phyloP scores from a whole-genome alignment of 2,113 vertebrate species.

The Labrus mixtus region DNA sequence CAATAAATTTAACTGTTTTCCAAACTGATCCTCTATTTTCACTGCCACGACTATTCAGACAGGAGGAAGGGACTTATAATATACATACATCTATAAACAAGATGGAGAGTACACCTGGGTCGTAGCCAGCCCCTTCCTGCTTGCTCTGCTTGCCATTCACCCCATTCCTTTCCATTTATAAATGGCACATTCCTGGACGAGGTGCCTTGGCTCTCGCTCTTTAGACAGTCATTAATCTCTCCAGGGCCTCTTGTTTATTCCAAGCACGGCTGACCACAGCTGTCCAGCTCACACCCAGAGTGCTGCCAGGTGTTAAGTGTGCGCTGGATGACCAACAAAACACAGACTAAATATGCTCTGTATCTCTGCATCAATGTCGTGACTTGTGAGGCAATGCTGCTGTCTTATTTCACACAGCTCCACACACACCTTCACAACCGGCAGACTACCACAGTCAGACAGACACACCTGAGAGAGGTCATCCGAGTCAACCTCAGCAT shows the following conservation, averaged over 20 bases:
- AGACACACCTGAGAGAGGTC: conserved; percentile 68
- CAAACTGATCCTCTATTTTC: neutral
- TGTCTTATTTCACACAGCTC: conserved; percentile 26
- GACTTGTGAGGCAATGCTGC: conserved; percentile 28
- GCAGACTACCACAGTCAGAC: conserved; percentile 22
- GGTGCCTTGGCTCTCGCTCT: conserved; percentile 88
- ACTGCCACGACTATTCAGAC: conserved; percentile 40
- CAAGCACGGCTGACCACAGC: conserved; percentile 87
- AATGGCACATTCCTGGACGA: conserved; percentile 85
- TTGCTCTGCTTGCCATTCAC: conserved; percentile 64
- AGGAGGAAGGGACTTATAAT: conserved; percentile 63
- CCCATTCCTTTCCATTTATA: conserved; percentile 89
- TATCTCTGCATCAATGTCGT: conserved; percentile 10
- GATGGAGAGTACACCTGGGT: conserved; percentile 66
- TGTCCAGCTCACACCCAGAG: conserved; percentile 78
- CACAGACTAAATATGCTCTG: conserved; percentile 15
- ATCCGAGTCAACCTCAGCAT: conserved; percentile 60
- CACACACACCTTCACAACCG: conserved; percentile 11
- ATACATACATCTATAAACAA: conserved; percentile 65
- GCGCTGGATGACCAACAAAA: conserved; percentile 60
- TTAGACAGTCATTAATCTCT: conserved; percentile 92
- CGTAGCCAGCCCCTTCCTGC: conserved; percentile 65
- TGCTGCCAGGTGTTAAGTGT: conserved; percentile 78
- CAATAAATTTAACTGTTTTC: neutral
- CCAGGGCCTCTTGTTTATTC: conserved; percentile 86